phyloP scores from a whole-genome alignment of 2,113 vertebrate species.

The Lota lota region DNA sequence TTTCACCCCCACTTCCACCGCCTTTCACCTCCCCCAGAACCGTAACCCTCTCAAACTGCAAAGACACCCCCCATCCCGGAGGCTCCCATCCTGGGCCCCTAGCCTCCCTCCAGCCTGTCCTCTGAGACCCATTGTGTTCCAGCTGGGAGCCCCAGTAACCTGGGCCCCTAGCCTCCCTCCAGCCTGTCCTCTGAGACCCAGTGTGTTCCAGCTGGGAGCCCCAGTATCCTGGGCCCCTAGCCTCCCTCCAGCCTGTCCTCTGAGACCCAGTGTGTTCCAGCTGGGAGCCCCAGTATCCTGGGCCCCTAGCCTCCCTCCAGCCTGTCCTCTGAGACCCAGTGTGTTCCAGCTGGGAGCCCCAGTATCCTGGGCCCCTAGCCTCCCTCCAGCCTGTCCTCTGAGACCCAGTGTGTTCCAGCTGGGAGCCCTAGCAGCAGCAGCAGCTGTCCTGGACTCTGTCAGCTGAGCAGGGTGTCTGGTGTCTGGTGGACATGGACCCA shows the following conservation, averaged over 20 bases:
- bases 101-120: neutral
- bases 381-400: neutral
- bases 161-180: neutral
- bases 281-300: neutral
- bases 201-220: slow-evolving; percentile 54
- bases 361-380: too few species aligned
- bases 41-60: too few species aligned
- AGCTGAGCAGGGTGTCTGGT: slow-evolving; percentile 51
- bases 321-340: neutral
- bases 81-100: neutral
- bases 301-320: neutral
- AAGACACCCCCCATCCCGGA: too few species aligned
- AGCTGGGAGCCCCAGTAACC: slow-evolving; percentile 47
- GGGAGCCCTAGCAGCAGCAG: slow-evolving; percentile 41
- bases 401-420: slow-evolving; percentile 41
- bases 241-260: neutral
- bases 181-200: slow-evolving; percentile 1
- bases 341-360: slow-evolving; percentile 30
- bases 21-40: too few species aligned
- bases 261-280: slow-evolving; percentile 38
- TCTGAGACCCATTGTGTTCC: slow-evolving; percentile 29
- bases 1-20: too few species aligned
- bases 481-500: slow-evolving; percentile 4
- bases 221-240: neutral
- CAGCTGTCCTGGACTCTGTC: slow-evolving; percentile 34